Percentiles rank a stretch among this genome's conserved stretches.
These are phyloP conservation scores for Micrasema longulum DNA, from an alignment of 1,140 invertebrate genomes.

Conservation along the genomic window DNA sequence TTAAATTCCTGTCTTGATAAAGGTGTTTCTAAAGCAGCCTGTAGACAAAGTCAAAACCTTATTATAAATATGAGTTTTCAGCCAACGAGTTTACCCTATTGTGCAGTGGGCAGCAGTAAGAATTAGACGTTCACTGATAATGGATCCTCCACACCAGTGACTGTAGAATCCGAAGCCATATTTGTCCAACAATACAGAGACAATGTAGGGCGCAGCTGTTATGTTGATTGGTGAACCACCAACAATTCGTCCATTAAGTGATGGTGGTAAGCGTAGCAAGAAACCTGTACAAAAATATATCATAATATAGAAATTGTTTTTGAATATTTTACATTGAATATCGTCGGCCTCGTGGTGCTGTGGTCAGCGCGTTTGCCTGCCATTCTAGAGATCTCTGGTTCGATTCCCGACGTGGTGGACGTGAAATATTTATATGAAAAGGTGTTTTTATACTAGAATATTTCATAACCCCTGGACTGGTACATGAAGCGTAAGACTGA, in stretches of 20 bases:
- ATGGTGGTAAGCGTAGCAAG: no score
- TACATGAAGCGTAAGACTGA: no score
- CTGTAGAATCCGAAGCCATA: conserved; percentile 17
- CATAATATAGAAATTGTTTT: no score
- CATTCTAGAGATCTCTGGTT: no score
- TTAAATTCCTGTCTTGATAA: neutral
- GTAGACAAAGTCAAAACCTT: neutral
- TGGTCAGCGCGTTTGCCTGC: no score
- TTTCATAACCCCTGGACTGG: no score
- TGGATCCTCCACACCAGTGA: conserved; percentile 38
- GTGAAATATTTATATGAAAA: no score
- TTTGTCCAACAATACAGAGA: conserved; percentile 43
- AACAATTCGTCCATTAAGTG: conserved; percentile 32
- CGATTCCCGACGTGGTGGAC: no score
- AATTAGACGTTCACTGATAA: conserved; percentile 68
- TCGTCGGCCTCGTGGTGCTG: no score
- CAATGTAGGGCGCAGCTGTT: conserved; percentile 49
- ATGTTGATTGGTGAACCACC: conserved; percentile 46
- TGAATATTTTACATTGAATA: no score
- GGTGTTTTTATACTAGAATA: no score
- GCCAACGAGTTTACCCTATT: conserved; percentile 46
- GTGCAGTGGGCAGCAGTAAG: conserved; percentile 75
- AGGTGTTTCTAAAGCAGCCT: neutral
- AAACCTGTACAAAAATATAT: no score
- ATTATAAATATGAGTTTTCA: neutral